Evolutionary conservation across 2,888 invertebrate genomes (phyloP).

Genomic region (Drosophila fungiperda): DNA sequence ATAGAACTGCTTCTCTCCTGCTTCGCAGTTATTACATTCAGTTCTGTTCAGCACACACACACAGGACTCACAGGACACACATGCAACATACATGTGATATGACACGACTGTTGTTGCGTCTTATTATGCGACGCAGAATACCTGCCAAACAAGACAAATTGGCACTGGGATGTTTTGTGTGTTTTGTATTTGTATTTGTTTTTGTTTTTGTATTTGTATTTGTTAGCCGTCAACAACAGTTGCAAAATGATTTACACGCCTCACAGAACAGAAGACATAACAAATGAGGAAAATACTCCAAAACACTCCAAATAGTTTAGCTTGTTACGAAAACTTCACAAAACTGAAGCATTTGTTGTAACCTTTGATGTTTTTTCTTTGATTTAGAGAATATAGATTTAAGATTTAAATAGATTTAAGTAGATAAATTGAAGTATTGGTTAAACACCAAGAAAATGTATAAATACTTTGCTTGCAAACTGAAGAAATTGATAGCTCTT

Average conservation of each 20-base stretch:
- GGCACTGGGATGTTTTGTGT: conserved; percentile 25
- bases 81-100: conserved; percentile 5
- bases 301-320: not conserved
- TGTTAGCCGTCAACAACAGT: conserved; percentile 25
- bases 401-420: not conserved
- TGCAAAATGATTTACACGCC: conserved; percentile 51
- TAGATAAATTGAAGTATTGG: not conserved
- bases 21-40: conserved; percentile 26
- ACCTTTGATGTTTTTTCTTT: not conserved
- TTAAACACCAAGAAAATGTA: not conserved
- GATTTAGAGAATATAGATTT: not conserved
- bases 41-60: conserved; percentile 11
- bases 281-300: not conserved
- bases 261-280: conserved; percentile 31
- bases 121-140: conserved; percentile 43
- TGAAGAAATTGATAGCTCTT: not conserved
- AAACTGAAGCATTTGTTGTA: not conserved
- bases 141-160: conserved; percentile 36
- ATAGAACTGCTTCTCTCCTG: conserved; percentile 14
- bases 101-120: conserved; percentile 49
- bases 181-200: not conserved
- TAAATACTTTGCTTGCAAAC: not conserved
- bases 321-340: not conserved
- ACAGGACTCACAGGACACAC: not conserved
- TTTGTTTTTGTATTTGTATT: conserved; percentile 1